Conservation (phyloP, 2,888 invertebrate species). For the Lampropteryx suffumata region DNA sequence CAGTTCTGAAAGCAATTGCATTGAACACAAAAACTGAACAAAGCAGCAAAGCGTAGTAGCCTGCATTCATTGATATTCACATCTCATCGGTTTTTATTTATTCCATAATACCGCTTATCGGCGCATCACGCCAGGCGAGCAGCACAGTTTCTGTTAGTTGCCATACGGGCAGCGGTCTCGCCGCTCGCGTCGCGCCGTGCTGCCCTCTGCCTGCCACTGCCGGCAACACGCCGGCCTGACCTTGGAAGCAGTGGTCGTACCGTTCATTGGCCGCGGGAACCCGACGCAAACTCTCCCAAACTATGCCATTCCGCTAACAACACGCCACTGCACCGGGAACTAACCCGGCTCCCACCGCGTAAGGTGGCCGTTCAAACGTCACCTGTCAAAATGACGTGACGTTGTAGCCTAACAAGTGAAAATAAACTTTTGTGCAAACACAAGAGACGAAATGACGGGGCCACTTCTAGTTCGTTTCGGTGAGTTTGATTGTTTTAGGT, state of each 20-base stretch:
- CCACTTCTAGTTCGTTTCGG: slow-evolving; percentile 56
- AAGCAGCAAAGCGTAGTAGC: slow-evolving; percentile 12
- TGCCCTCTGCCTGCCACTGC: slow-evolving; percentile 63
- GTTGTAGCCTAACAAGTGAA: slow-evolving; percentile 66
- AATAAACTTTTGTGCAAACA: slow-evolving; percentile 53
- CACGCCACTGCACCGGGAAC: slow-evolving; percentile 46
- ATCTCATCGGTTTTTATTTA: slow-evolving; percentile 70
- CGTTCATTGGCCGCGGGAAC: slow-evolving; percentile 76
- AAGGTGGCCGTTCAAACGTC: slow-evolving; percentile 44
- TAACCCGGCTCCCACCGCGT: slow-evolving; percentile 44
- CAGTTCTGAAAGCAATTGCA: not conserved
- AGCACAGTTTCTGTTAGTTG: slow-evolving; percentile 63
- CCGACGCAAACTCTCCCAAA: slow-evolving; percentile 65
- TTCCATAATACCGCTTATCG: slow-evolving; percentile 78
- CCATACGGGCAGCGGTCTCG: slow-evolving; percentile 71
- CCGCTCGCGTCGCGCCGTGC: slow-evolving; percentile 60
- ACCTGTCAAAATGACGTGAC: slow-evolving; percentile 78
- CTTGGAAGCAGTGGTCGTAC: slow-evolving; percentile 66
- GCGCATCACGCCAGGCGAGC: slow-evolving; percentile 62
- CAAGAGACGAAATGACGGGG: slow-evolving; percentile 62
- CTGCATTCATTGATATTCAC: slow-evolving; percentile 73
- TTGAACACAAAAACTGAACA: not conserved
- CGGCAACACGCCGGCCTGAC: slow-evolving; percentile 49
- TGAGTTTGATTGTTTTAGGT: slow-evolving; percentile 64
- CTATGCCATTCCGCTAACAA: slow-evolving; percentile 61